Conservation (phyloP, 2,888 invertebrate species). For the Catotricha subobsoleta region DNA sequence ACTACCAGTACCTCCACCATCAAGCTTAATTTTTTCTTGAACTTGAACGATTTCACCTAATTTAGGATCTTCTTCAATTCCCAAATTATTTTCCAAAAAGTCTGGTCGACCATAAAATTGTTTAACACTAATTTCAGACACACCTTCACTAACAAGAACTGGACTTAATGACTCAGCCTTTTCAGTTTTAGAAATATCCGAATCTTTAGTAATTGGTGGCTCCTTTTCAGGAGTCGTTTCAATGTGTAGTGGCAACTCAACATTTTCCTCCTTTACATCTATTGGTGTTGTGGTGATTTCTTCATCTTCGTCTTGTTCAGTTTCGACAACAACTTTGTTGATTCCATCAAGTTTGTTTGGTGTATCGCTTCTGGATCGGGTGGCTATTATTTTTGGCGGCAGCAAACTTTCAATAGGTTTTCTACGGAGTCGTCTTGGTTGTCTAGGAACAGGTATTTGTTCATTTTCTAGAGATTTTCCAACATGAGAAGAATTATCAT, state of each 20-base stretch:
- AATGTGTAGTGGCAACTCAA: neutral
- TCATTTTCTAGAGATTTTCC: neutral
- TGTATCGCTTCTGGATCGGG: constrained; percentile 1
- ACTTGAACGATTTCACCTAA: constrained; percentile 28
- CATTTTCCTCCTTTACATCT: neutral
- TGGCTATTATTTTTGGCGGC: neutral
- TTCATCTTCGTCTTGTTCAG: neutral
- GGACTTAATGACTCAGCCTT: constrained; percentile 23
- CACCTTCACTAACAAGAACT: constrained; percentile 26
- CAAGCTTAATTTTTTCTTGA: constrained; percentile 9
- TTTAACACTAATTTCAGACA: constrained; percentile 28
- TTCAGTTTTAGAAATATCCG: constrained; percentile 2
- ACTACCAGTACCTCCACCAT: neutral
- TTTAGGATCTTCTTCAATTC: constrained; percentile 30
- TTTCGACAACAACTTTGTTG: constrained; percentile 1
- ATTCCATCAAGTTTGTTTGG: constrained; percentile 1
- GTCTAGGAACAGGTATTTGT: neutral
- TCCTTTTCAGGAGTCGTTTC: constrained; percentile 3
- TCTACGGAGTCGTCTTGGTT: neutral
- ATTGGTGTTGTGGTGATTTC: neutral
- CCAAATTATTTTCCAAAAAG: constrained; percentile 28
- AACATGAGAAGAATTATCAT: constrained; percentile 3
- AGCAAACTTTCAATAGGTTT: neutral
- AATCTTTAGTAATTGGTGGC: constrained; percentile 5
- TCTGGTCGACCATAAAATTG: constrained; percentile 29